A percentile compares a stretch with the other conserved stretches of the same genome.
These are phyloP conservation scores for Sciurus carolinensis DNA, from an alignment of 2,797 vertebrate genomes.

Conservation along the genomic window DNA sequence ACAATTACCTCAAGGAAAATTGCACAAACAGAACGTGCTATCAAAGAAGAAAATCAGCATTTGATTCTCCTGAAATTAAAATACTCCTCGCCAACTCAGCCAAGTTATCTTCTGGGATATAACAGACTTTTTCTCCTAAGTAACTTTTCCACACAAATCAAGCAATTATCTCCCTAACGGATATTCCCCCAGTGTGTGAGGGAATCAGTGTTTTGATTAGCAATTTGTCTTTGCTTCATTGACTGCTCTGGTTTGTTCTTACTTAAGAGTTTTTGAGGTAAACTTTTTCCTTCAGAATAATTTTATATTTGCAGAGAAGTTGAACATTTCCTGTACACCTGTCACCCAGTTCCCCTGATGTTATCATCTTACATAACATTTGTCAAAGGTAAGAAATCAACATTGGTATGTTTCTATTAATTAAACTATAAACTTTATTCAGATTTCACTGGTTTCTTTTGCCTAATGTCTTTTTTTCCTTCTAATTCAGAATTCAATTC, in stretches of 20 bases:
- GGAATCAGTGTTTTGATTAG: conserved; percentile 69
- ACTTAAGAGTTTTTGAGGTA: conserved; percentile 64
- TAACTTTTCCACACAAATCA: conserved; percentile 73
- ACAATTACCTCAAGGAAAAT: conserved; percentile 70
- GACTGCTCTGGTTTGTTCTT: conserved; percentile 32
- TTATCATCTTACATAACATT: background rate
- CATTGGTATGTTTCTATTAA: conserved; percentile 19
- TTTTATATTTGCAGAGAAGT: conserved; percentile 46
- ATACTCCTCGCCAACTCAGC: background rate
- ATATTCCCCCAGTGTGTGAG: background rate
- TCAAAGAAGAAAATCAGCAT: conserved; percentile 71
- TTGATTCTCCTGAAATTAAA: conserved; percentile 70
- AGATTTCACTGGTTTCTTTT: background rate
- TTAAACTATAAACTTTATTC: conserved; percentile 41
- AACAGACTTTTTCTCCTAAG: conserved; percentile 60
- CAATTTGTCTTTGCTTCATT: conserved; percentile 71
- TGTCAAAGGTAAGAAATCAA: conserved; percentile 61
- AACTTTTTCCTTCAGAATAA: conserved; percentile 33
- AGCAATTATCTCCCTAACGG: conserved; percentile 65
- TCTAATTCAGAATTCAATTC: conserved; percentile 41
- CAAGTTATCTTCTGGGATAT: conserved; percentile 67
- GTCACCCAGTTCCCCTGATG: background rate
- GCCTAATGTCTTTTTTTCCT: background rate
- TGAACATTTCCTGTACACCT: background rate
- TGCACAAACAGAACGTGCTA: conserved; percentile 56